Base-by-base conservation (phyloP, 2,797 vertebrate species). In the Rhinatrema bivittatum region DNA sequence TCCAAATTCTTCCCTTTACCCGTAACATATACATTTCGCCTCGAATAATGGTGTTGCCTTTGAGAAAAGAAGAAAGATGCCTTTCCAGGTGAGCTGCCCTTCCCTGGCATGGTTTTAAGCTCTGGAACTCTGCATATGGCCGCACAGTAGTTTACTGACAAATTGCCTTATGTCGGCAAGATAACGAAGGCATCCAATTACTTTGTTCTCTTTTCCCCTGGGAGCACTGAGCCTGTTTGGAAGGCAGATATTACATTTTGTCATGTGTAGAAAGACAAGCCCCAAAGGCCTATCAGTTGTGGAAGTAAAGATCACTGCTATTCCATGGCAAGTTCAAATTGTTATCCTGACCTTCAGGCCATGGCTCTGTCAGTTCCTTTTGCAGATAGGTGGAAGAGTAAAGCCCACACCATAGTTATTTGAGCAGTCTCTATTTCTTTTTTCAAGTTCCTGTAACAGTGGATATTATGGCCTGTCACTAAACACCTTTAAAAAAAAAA, bases 111-210 rank as follows among this genome's bases (percentile, higher is more conserved):
- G 32, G 29, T 37, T 57, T 38, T 28, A n/a, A n/a, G n/a, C 50
- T 6, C 43, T 25, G 39, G 62, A 58, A 54, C 63, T 50, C 34
- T 44, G 54, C 53, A 54, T 63, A 47, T 42, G 44, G 43, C 44
- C 3, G 10, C 53, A 64, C 55, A 50, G 60, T 57, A 64, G 60
- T 60, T 63, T 64, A 53, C 65, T 68, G 62, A 69, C 60, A 69
- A 64, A 72, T 60, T 65, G 58, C 42, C 62, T 65, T 60, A 13
- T 65, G 51, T 60, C 64, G 52, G 34, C 38, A 50, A 67, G 65
- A 67, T 62, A 64, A 72, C 69, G 53, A 69, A 66, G 62, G 60
- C 62, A 62, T 71, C 62, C 60, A 68, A 66, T 60, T 66, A 62
- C 60, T 42, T 16, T 19, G 53, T 55, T 14, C 32, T 68, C 50